A percentile compares a stretch with the other conserved stretches of the same genome.
Conservation (phyloP, 2,113 vertebrate species). For the Anser brachyrhynchus region DNA sequence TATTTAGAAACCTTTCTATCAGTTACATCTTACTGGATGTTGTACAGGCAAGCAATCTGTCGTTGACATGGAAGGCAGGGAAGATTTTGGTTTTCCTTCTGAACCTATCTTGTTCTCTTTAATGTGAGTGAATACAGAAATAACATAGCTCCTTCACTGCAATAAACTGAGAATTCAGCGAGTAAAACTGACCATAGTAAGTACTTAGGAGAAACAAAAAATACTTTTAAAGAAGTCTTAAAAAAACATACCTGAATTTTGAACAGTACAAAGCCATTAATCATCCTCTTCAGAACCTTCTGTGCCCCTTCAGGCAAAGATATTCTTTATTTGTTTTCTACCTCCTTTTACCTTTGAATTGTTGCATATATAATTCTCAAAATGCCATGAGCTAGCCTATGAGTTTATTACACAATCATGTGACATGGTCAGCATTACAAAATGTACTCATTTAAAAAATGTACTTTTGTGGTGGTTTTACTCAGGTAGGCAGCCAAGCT, state of each 20-base stretch:
- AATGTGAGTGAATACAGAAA: not conserved
- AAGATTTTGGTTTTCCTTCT: not conserved
- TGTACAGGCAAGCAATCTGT: too few relatives aligned
- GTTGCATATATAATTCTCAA: not conserved
- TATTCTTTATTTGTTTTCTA: not conserved
- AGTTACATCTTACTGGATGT: not conserved
- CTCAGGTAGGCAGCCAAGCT: too few relatives aligned
- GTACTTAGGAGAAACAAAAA: not conserved
- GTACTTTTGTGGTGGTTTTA: too few relatives aligned
- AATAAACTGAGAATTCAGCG: not conserved
- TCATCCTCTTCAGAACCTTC: not conserved
- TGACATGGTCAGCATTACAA: not conserved
- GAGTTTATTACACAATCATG: not conserved
- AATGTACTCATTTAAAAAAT: not conserved
- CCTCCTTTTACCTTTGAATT: not conserved
- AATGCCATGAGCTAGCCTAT: not conserved
- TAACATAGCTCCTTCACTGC: not conserved
- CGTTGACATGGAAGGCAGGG: not conserved
- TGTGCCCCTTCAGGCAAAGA: not conserved
- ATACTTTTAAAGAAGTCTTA: not conserved
- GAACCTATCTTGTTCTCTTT: not conserved
- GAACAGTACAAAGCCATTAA: not conserved
- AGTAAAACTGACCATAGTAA: not conserved
- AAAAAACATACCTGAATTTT: not conserved
- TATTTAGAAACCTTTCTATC: not conserved